Evolutionary conservation across 2,113 vertebrate genomes (phyloP).

Genomic region (Cheilinus undulatus): DNA sequence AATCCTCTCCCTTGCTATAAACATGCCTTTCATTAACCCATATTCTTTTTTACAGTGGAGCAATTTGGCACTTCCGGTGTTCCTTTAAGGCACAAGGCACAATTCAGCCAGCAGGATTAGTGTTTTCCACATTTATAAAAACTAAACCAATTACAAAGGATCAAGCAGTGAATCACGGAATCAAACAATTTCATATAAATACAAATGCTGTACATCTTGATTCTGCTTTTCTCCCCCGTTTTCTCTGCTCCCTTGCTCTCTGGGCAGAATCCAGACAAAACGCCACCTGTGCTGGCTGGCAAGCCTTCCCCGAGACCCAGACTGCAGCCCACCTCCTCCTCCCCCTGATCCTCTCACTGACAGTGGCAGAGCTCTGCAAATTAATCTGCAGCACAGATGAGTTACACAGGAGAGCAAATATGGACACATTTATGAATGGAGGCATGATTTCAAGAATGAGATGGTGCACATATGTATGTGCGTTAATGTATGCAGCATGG

Average conservation of each 20-base stretch:
- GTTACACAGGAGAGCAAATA: slow-evolving; percentile 55
- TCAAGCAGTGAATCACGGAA: slow-evolving; percentile 42
- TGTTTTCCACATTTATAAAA: slow-evolving; percentile 37
- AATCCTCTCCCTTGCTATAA: slow-evolving; percentile 37
- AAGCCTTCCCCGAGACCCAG: slow-evolving; percentile 51
- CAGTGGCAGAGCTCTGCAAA: slow-evolving; percentile 64
- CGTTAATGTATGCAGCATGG: slow-evolving; percentile 9
- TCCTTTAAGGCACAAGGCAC: slow-evolving; percentile 38
- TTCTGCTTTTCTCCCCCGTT: slow-evolving; percentile 18
- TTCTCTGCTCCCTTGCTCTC: slow-evolving; percentile 37
- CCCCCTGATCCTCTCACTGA: slow-evolving; percentile 47
- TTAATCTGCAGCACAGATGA: slow-evolving; percentile 74
- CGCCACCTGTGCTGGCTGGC: slow-evolving; percentile 71
- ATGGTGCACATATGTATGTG: background rate
- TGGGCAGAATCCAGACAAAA: slow-evolving; percentile 73
- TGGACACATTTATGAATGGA: slow-evolving; percentile 54
- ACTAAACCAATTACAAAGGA: slow-evolving; percentile 55
- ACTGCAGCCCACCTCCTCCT: slow-evolving; percentile 52
- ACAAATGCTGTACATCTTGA: slow-evolving; percentile 42
- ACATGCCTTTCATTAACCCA: slow-evolving; percentile 47
- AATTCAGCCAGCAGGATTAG: slow-evolving; percentile 38
- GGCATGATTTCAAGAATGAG: slow-evolving; percentile 8
- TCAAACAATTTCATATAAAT: slow-evolving; percentile 55
- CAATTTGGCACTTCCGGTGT: slow-evolving; percentile 31
- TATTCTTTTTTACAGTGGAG: slow-evolving; percentile 45